Evolutionary conservation across 23 tunicate genomes (phyloP).

Genomic region (Ciona savignyi): DNA sequence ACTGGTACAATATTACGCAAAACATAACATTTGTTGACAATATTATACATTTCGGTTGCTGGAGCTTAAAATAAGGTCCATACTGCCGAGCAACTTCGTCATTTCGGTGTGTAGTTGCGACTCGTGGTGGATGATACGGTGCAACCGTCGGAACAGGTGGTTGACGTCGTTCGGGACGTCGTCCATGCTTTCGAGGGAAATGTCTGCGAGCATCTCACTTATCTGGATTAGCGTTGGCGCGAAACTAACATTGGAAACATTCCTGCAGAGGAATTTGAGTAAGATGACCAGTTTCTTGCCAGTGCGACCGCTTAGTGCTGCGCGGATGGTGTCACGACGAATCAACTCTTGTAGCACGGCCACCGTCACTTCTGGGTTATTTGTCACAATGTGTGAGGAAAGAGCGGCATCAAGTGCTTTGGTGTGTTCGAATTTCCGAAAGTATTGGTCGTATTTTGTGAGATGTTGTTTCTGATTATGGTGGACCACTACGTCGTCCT

Average conservation of each 20-base stretch:
- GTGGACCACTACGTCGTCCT: constrained; percentile 36
- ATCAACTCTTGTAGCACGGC: constrained; percentile 71
- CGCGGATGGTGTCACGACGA: constrained; percentile 39
- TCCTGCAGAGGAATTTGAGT: constrained; percentile 48
- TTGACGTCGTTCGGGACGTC: constrained; percentile 23
- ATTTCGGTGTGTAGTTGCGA: constrained; percentile 35
- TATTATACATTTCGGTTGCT: neutral
- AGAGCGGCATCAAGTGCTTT: constrained; percentile 71
- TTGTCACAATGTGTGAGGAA: constrained; percentile 14
- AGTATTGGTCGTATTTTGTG: constrained; percentile 58
- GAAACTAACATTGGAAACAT: constrained; percentile 20
- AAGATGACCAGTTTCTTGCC: constrained; percentile 22
- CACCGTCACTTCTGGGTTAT: constrained; percentile 59
- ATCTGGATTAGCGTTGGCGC: constrained; percentile 35
- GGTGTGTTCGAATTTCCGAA: constrained; percentile 61
- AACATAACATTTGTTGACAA: too few relatives aligned
- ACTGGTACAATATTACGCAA: too few relatives aligned
- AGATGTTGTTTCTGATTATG: constrained; percentile 29
- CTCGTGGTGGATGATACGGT: constrained; percentile 21
- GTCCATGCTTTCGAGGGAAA: constrained; percentile 29
- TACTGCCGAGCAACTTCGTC: constrained; percentile 42
- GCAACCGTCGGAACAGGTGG: constrained; percentile 27
- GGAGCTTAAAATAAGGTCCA: constrained; percentile 15
- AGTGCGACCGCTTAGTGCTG: constrained; percentile 51
- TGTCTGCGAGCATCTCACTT: constrained; percentile 42